These are phyloP conservation scores for Dolichomitus sp. DNA, from an alignment of 2,888 invertebrate species.

Conservation along the genomic window DNA sequence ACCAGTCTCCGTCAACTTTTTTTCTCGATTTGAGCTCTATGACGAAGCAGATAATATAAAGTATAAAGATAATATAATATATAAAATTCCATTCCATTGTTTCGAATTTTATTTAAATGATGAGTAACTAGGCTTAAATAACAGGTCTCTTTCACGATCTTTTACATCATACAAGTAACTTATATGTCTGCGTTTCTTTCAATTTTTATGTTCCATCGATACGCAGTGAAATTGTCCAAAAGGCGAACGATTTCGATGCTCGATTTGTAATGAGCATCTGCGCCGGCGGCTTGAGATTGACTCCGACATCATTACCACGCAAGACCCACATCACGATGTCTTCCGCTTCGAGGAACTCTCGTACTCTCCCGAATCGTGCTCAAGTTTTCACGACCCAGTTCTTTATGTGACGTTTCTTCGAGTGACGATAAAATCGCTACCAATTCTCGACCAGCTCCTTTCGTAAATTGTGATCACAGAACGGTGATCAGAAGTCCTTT, in stretches of 20 bases:
- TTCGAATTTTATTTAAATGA: background rate
- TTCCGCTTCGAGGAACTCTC: conserved; percentile 36
- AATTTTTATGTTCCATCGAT: background rate
- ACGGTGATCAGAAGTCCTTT: background rate
- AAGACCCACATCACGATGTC: conserved; percentile 26
- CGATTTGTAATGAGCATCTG: conserved; percentile 21
- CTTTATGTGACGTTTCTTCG: background rate
- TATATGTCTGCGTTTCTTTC: background rate
- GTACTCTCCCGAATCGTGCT: conserved; percentile 22
- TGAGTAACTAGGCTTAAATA: background rate
- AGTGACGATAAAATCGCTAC: conserved; percentile 3
- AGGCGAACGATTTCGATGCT: conserved; percentile 4
- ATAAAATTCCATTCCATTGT: no score
- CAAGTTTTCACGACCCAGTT: conserved; percentile 42
- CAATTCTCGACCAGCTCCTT: conserved; percentile 10
- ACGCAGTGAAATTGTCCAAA: conserved; percentile 5
- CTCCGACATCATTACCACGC: conserved; percentile 34
- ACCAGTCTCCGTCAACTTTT: no score
- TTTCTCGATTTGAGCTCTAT: no score
- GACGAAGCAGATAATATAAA: no score
- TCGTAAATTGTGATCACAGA: background rate
- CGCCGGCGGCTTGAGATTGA: conserved; percentile 22
- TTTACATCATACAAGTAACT: background rate
- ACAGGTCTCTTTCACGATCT: background rate
- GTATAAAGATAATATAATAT: no score